Base-by-base conservation (phyloP, 2,888 invertebrate species). In the Polydrusus cervinus region DNA sequence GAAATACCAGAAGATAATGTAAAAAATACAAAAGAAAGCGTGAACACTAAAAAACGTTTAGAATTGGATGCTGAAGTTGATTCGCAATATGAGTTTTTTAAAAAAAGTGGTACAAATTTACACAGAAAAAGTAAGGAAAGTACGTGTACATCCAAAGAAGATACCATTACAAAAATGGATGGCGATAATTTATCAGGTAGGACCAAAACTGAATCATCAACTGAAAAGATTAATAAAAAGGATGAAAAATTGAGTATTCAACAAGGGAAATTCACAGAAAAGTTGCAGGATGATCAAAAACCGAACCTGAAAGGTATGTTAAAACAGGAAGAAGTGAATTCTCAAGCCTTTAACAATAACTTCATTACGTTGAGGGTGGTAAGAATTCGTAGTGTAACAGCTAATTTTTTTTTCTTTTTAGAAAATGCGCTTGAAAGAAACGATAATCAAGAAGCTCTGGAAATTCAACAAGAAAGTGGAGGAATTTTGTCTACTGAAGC, bases 1-100 rank as follows among this genome's bases (percentile, higher is more conserved):
- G 10, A 38, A 11, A 5, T 10, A 38, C 6, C 1, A 13, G 38
- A 18, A 20, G 14, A 18, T 53, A 51, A 11, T 10, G 16, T 25
- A 49, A 10, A 25, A 14, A 25, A 34, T 7, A 18, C 7, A 14
- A 10, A 18, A 67, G n/a, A 53, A 34, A 11, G 10, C 34, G 14
- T 38, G 14, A 1, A 14, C 38, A 60, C 10, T 18, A 60, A 18
- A 10, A 9, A 38, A 60, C 10, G 8, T 11, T 60, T 9, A 60
- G 38, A 38, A 60, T 38, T 14, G 2, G 18, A 60, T 11, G 61
- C 38, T 13, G 38, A 67, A 40, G 53, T 34, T n/a, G 67, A 71
- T 64, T 76, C 76, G 0, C 78, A 78, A 53, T 70, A 73, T 49
- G 75, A 78, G 14, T 78, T 75, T 55, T 78, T 78, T 40, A 73